Conservation (phyloP, 2,888 invertebrate genomes). For the Gymnosoma rotundatum region DNA sequence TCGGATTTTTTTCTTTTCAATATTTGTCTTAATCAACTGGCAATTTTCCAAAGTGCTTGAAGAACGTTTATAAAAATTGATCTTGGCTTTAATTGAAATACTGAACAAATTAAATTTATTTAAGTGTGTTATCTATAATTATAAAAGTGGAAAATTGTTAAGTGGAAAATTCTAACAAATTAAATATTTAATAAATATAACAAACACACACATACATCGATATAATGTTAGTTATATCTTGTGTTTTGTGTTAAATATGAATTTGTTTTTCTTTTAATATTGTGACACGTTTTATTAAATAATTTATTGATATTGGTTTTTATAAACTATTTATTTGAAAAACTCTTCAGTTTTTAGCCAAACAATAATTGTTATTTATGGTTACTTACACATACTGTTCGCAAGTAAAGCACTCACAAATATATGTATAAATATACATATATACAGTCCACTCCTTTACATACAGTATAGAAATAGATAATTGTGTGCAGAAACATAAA, state of each 20-base stretch:
- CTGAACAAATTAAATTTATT: constrained; percentile 25
- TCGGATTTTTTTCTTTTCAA: constrained; percentile 7
- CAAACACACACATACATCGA: not conserved
- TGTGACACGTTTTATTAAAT: constrained; percentile 42
- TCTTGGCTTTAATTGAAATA: constrained; percentile 19
- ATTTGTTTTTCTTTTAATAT: constrained; percentile 4
- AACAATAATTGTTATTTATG: constrained; percentile 51
- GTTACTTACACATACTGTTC: not conserved
- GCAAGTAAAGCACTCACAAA: not conserved
- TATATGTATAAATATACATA: not conserved
- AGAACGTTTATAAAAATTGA: constrained; percentile 62
- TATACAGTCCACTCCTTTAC: too few relatives aligned
- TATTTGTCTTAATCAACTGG: constrained; percentile 47
- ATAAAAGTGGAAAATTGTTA: constrained; percentile 29
- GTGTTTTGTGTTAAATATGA: constrained; percentile 10
- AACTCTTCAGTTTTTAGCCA: constrained; percentile 12
- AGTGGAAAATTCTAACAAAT: constrained; percentile 39
- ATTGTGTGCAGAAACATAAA: constrained; percentile 8
- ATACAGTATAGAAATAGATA: not conserved
- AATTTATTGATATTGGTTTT: constrained; percentile 44
- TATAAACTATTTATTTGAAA: not conserved
- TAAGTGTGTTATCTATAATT: constrained; percentile 29
- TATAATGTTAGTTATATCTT: constrained; percentile 28
- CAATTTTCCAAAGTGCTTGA: constrained; percentile 68
- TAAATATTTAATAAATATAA: constrained; percentile 27